Evolutionary conservation across 2,797 vertebrate genomes (phyloP).

Genomic region (Discoglossus pictus): DNA sequence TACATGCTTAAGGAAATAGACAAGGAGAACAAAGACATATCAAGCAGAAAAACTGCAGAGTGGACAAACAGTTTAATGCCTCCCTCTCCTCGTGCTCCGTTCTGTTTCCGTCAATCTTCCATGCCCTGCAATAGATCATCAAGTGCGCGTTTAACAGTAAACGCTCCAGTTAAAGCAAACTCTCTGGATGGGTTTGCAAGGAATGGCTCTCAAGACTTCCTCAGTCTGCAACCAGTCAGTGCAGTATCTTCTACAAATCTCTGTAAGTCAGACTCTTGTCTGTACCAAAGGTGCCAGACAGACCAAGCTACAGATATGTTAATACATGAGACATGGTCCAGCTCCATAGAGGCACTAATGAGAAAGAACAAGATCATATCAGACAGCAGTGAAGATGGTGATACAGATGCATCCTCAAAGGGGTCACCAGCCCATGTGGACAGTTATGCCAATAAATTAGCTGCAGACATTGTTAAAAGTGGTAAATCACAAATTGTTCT

Average conservation of each 20-base stretch:
- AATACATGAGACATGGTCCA: constrained; percentile 95
- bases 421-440: constrained; percentile 77
- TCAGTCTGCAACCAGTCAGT: constrained; percentile 77
- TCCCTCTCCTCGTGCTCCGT: constrained; percentile 76
- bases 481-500: constrained; percentile 73
- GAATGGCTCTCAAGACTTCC: constrained; percentile 76
- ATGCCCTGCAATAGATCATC: constrained; percentile 85
- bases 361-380: constrained; percentile 94
- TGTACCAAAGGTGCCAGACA: constrained; percentile 84
- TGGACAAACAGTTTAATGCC: constrained; percentile 84
- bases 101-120: constrained; percentile 90
- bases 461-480: constrained; percentile 79
- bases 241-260: constrained; percentile 79
- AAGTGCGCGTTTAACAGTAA: constrained; percentile 85
- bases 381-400: constrained; percentile 72
- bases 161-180: constrained; percentile 88
- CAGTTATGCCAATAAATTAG: constrained; percentile 76
- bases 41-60: constrained; percentile 79
- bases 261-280: constrained; percentile 94
- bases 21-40: constrained; percentile 83
- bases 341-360: constrained; percentile 95
- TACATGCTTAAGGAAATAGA: constrained; percentile 94
- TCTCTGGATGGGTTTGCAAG: constrained; percentile 92
- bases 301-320: constrained; percentile 93
- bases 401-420: constrained; percentile 65